These are phyloP conservation scores for Xylocampa areola DNA, from an alignment of 2,888 invertebrate genomes.

Conservation along the genomic window DNA sequence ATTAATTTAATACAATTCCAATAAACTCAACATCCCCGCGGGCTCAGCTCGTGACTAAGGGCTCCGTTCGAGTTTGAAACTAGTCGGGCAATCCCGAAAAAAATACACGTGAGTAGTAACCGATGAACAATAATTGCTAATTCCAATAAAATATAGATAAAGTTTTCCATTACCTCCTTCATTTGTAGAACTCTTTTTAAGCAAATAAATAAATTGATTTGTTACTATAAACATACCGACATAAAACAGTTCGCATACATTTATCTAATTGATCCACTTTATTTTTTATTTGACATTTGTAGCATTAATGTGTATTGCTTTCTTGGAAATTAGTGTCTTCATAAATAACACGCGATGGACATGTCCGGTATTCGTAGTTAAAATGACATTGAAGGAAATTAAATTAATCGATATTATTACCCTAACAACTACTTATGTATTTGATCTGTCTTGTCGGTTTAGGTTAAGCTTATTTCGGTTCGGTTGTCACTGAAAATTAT, in stretches of 20 bases:
- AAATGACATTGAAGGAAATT: slow-evolving; percentile 51
- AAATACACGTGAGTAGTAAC: no score
- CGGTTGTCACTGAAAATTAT: no score
- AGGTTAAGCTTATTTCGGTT: no score
- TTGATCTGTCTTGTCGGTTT: slow-evolving; percentile 39
- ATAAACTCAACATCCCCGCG: no score
- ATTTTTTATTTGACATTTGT: slow-evolving; percentile 32
- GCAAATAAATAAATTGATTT: neutral
- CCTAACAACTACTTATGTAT: slow-evolving; percentile 27
- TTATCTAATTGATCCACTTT: slow-evolving; percentile 34
- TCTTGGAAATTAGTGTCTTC: slow-evolving; percentile 40
- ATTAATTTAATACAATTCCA: no score
- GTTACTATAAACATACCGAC: neutral
- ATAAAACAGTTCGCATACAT: slow-evolving; percentile 1
- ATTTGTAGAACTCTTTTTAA: neutral
- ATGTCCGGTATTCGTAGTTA: slow-evolving; percentile 36
- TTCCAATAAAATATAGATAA: no score
- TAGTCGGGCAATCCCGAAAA: no score
- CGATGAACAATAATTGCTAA: no score
- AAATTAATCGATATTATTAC: slow-evolving; percentile 47
- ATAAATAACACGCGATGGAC: slow-evolving; percentile 37
- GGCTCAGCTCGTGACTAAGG: no score
- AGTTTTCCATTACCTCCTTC: slow-evolving; percentile 1
- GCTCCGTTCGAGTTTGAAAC: no score
- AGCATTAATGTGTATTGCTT: slow-evolving; percentile 16